Evolutionary conservation across 2,888 invertebrate genomes (phyloP), one percentile per base, ranked within the genome.

Genomic region (Incurvaria masculella): DNA sequence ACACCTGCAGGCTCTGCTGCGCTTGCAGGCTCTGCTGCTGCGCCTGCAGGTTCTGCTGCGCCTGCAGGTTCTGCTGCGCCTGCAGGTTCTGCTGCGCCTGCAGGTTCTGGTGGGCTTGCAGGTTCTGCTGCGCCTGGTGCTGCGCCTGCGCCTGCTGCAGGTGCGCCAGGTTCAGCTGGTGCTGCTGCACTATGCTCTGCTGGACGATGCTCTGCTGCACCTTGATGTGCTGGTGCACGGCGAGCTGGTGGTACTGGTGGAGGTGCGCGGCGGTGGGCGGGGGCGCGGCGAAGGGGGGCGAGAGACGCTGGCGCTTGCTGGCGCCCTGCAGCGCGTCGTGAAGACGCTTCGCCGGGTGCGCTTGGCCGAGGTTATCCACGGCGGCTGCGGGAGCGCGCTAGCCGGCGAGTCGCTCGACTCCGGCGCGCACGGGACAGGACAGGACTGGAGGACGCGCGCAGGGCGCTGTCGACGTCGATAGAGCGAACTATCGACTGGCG

Each of bases 291-390:
- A 81, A 82, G 63, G 78, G 75, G 57, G 78, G 79, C 67, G 78
- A 75, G 70, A 82, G 81, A 70, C 80, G 80, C 80, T 82, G 82
- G 63, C 82, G 80, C 79, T 82, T 80, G 71, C 78, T 79, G 63
- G 79, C 78, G 72, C 76, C 72, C 72, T 76, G 81, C 66, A 81
- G 79, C 73, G 80, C 79, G 72, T 78, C 80, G 76, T 80, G 80
- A 81, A 79, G 79, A 80, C 78, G 73, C 76, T 79, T 79, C 72
- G 76, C 79, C 71, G 76, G 78, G 65, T 74, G 75, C 69, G 74
- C 75, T 66, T 74, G 74, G 72, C 76, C 76, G 75, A 74, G 73
- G 72, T 76, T 76, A 72, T 78, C 78, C 79, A 79, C 79, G 79
- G 75, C 76, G 72, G 66, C 70, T 68, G 71, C 73, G 64, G 69